These are phyloP conservation scores for Drosophila asahinai DNA, from an alignment of 1,140 invertebrate species.

Conservation along the genomic window DNA sequence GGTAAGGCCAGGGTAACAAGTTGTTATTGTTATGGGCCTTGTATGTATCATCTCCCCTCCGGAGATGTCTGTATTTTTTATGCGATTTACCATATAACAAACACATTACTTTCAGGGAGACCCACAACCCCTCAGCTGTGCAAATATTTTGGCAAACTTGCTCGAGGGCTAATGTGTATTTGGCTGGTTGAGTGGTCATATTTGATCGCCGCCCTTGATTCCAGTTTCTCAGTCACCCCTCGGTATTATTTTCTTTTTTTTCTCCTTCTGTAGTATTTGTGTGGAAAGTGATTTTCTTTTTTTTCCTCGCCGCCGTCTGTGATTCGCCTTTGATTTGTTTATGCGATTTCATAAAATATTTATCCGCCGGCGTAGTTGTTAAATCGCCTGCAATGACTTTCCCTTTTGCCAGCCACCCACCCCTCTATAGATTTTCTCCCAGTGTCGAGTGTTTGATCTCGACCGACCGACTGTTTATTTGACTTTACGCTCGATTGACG, in stretches of 20 bases:
- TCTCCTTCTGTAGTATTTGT: slow-evolving; percentile 25
- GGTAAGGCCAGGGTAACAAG: slow-evolving; percentile 49
- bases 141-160: slow-evolving; percentile 77
- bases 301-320: slow-evolving; percentile 48
- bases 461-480: slow-evolving; percentile 65
- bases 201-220: slow-evolving; percentile 77
- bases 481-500: slow-evolving; percentile 80
- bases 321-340: slow-evolving; percentile 84
- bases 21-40: slow-evolving; percentile 73
- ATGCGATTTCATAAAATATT: slow-evolving; percentile 84
- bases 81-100: slow-evolving; percentile 83
- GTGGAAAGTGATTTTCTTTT: slow-evolving; percentile 67
- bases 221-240: slow-evolving; percentile 19
- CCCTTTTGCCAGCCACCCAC: slow-evolving; percentile 58
- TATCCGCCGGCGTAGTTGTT: slow-evolving; percentile 80
- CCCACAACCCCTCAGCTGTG: slow-evolving; percentile 40
- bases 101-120: slow-evolving; percentile 62
- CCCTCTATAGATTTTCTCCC: not conserved
- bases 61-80: slow-evolving; percentile 68
- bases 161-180: slow-evolving; percentile 70
- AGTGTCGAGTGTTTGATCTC: slow-evolving; percentile 59
- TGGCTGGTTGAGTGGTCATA: slow-evolving; percentile 79
- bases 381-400: slow-evolving; percentile 82
- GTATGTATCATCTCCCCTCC: slow-evolving; percentile 21
- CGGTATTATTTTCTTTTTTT: slow-evolving; percentile 18